These are phyloP conservation scores for Sinocyclocheilus maitianheensis DNA, from an alignment of 2,113 vertebrate species.

Conservation along the genomic window DNA sequence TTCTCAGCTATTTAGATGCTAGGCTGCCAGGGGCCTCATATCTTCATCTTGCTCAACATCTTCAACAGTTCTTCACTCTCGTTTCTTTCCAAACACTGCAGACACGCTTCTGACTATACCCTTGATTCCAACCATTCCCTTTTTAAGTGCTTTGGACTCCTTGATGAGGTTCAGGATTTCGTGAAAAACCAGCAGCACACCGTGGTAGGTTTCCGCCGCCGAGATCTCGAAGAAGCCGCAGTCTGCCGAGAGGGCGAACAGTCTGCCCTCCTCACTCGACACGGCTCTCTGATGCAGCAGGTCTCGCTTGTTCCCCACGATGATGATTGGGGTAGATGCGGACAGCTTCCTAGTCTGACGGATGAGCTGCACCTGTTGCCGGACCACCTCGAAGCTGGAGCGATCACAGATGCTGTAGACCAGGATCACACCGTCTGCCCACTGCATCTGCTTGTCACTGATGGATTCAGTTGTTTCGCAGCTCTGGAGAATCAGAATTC, in stretches of 20 bases:
- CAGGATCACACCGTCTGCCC: conserved; percentile 71
- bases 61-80: conserved; percentile 49
- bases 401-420: conserved; percentile 75
- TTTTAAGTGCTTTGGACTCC: conserved; percentile 59
- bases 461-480: conserved; percentile 55
- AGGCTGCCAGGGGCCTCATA: not conserved
- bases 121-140: conserved; percentile 59
- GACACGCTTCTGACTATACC: conserved; percentile 70
- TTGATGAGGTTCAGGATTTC: conserved; percentile 65
- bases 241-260: conserved; percentile 62
- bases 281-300: conserved; percentile 67
- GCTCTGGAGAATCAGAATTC: conserved; percentile 51
- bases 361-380: conserved; percentile 65
- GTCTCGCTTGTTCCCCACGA: conserved; percentile 72
- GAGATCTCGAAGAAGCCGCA: conserved; percentile 72
- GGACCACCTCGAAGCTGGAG: conserved; percentile 68
- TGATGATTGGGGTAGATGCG: conserved; percentile 57
- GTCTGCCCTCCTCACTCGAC: conserved; percentile 66
- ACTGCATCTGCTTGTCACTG: conserved; percentile 68
- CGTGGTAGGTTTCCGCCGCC: conserved; percentile 70
- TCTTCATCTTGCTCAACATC: not conserved
- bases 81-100: conserved; percentile 66
- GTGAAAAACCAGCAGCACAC: conserved; percentile 68
- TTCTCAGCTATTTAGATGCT: conserved; percentile 16
- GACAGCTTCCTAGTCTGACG: conserved; percentile 55